A percentile compares a stretch with the other conserved stretches of the same genome.
Conservation (phyloP, 2,888 invertebrate genomes). For the Polydrusus tereticollis region DNA sequence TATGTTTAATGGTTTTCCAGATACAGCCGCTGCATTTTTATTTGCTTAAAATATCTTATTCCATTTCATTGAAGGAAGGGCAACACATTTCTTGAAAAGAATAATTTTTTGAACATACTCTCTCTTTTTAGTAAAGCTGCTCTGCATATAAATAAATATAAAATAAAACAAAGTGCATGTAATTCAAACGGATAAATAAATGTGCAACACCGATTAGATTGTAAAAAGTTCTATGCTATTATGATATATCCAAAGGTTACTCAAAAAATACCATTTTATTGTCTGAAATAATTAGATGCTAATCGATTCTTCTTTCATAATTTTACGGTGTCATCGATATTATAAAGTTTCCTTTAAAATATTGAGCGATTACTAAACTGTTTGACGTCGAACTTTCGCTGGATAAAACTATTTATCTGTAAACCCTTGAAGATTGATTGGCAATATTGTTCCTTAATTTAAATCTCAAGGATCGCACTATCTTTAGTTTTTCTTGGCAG, state of each 20-base stretch:
- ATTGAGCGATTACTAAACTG: not conserved
- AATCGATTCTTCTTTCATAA: conserved; percentile 24
- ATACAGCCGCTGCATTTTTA: too few relatives aligned
- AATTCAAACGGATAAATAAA: not conserved
- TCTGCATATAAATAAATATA: too few relatives aligned
- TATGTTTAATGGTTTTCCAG: too few relatives aligned
- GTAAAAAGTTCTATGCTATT: not conserved
- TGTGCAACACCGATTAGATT: conserved; percentile 9
- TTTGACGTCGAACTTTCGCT: not conserved
- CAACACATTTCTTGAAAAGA: too few relatives aligned
- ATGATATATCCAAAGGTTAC: conserved; percentile 6
- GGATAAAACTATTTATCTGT: not conserved
- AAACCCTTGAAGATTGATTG: not conserved
- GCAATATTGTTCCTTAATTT: not conserved
- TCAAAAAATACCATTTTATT: conserved; percentile 3
- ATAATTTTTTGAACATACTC: too few relatives aligned
- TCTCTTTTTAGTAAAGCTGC: too few relatives aligned
- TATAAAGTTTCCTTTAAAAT: not conserved
- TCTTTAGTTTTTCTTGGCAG: too few relatives aligned
- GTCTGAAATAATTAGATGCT: conserved; percentile 30
- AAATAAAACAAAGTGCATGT: too few relatives aligned
- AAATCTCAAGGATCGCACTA: too few relatives aligned
- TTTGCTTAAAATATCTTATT: too few relatives aligned
- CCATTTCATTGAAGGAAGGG: too few relatives aligned
- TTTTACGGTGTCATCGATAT: conserved; percentile 22